Base-by-base conservation (phyloP, 2,113 vertebrate species). In the Grammomys dolichurus region DNA sequence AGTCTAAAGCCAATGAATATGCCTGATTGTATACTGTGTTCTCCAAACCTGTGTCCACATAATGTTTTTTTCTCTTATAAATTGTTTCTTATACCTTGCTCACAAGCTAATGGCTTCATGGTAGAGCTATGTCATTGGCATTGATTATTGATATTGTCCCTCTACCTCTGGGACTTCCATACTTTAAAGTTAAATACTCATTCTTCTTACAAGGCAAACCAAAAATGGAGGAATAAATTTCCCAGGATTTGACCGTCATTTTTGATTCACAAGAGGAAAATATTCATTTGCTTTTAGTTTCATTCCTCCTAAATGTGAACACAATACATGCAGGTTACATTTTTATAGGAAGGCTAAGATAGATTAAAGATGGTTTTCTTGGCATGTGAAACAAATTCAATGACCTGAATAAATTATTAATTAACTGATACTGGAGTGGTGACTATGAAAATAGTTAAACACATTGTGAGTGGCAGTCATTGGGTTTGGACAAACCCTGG, bases 321-420 rank as follows among this genome's bases (percentile, higher is more conserved):
- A 40, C 22, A 84, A 72, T 60, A n/a, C 11, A 24, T 70, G 58
- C 40, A 43, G 54, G 51, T 91, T 90, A 65, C 26, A 73, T 95
- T 88, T 95, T 95, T 82, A 86, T 91, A 96, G 65, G 46, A 48
- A 89, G 14, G 46, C 76, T 91, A 84, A 75, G 58, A 89, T 87
- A 77, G 58, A 87, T 92, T 93, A 85, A 78, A 92, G 73, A 94
- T 89, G 46, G 58, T 77, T 96, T 96, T 93, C 72, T 51, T 95
- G 86, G 89, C 69, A 28, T 76, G 46, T 40, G 78, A 82, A 84
- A 81, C 60, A 95, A 93, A 31, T 81, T 96, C 4, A 12, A 31
- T n/a, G n/a, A 86, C 94, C 65, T 60, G 94, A 91, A 93, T 94
- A 92, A 93, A 96, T 93, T 94, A 89, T 95, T 93, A 94, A 72